Evolutionary conservation across 2,113 vertebrate species (phyloP).

Genomic region (Oreotrochilus melanogaster): DNA sequence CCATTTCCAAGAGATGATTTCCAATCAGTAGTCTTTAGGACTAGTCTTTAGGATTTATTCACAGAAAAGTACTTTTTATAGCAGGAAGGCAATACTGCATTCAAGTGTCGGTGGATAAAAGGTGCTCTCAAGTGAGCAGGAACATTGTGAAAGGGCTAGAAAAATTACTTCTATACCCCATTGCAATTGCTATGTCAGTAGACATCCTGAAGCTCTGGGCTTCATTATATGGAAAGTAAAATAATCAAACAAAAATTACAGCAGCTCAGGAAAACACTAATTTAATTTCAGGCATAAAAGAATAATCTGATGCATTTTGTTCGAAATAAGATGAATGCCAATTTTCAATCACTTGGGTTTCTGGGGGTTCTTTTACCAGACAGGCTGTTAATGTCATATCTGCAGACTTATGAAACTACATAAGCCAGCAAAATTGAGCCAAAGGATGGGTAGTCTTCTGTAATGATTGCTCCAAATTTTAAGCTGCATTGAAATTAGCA

Average conservation of each 20-base stretch:
- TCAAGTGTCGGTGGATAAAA: background rate
- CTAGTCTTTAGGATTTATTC: background rate
- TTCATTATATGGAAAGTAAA: conserved; percentile 20
- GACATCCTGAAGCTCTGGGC: background rate
- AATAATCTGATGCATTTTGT: background rate
- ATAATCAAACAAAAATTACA: background rate
- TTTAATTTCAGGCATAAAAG: conserved; percentile 1
- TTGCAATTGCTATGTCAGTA: background rate
- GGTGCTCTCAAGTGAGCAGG: background rate
- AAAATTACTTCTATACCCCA: background rate
- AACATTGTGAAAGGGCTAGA: background rate
- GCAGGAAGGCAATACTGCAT: background rate
- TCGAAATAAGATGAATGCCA: background rate
- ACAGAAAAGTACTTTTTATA: background rate
- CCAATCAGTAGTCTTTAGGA: background rate
- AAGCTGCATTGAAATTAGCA: background rate
- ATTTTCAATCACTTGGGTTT: conserved; percentile 8
- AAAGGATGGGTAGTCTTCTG: background rate
- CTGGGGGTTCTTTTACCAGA: background rate
- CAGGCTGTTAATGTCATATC: background rate
- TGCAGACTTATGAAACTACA: background rate
- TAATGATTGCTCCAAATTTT: background rate
- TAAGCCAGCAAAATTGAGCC: background rate
- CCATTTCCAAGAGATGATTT: background rate
- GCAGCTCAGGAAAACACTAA: background rate